Conservation (phyloP, 35 echinoderm and acorn worm species). For the Apostichopus parvimensis region DNA sequence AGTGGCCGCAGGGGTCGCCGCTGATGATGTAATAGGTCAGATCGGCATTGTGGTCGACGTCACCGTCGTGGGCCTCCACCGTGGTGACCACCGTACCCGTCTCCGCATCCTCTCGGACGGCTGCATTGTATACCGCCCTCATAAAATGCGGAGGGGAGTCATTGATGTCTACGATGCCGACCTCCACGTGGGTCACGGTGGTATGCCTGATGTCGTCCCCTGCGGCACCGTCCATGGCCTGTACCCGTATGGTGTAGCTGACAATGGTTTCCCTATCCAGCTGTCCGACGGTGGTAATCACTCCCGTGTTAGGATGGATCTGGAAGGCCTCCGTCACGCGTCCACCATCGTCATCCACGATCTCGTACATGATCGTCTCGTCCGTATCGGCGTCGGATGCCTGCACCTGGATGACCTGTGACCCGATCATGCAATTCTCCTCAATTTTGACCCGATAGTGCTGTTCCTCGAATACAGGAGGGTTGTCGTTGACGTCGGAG, state of each 20-base stretch:
- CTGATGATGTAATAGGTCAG: constrained; percentile 83
- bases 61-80: constrained; percentile 72
- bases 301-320: constrained; percentile 67
- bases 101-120: constrained; percentile 60
- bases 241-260: constrained; percentile 66
- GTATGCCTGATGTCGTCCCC: constrained; percentile 52
- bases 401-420: constrained; percentile 71
- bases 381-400: constrained; percentile 75
- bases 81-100: constrained; percentile 53
- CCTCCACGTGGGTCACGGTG: constrained; percentile 56
- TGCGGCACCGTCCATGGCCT: constrained; percentile 57
- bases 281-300: constrained; percentile 55
- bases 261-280: constrained; percentile 77
- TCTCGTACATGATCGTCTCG: constrained; percentile 66
- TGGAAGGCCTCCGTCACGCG: constrained; percentile 70
- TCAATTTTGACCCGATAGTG: constrained; percentile 70
- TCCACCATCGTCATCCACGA: constrained; percentile 55
- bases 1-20: constrained; percentile 77
- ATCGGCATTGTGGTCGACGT: constrained; percentile 68
- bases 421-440: constrained; percentile 67
- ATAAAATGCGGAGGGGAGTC: constrained; percentile 86
- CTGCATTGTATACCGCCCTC: constrained; percentile 48
- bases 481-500: constrained; percentile 88
- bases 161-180: constrained; percentile 82
- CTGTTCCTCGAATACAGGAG: constrained; percentile 76